phyloP scores from a whole-genome alignment of 2,113 vertebrate species.

The Chaetops frenatus region DNA sequence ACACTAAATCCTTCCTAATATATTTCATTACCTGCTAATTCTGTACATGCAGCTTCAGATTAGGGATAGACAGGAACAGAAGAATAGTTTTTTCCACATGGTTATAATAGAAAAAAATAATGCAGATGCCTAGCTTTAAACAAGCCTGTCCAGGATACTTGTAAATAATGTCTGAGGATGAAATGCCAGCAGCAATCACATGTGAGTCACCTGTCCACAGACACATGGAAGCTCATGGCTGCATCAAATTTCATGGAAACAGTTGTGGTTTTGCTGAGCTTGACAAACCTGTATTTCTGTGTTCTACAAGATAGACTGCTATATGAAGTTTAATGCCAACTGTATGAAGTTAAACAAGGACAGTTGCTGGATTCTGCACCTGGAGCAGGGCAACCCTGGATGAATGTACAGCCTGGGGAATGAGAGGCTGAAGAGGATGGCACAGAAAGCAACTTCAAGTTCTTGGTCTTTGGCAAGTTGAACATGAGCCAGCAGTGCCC shows the following conservation, averaged over 20 bases:
- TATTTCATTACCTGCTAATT: background rate
- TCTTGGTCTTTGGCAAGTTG: background rate
- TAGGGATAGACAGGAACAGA: background rate
- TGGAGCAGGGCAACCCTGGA: background rate
- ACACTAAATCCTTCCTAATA: background rate
- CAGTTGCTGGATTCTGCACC: background rate
- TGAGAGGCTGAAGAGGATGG: background rate
- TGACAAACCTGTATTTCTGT: background rate
- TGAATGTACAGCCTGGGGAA: background rate
- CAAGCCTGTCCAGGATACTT: background rate
- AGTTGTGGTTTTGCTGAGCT: background rate
- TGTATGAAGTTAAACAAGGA: fast-evolving
- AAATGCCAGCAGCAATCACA: background rate
- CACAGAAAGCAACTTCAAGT: background rate
- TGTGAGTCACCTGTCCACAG: background rate
- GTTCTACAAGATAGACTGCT: background rate
- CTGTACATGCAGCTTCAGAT: background rate
- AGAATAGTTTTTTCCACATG: background rate
- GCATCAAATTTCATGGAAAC: background rate
- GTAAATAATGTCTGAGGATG: background rate
- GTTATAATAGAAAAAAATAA: background rate
- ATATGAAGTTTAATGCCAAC: background rate
- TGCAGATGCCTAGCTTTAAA: background rate
- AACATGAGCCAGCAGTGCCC: background rate
- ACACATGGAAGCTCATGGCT: background rate